Conservation (phyloP, 2,888 invertebrate genomes). For the Cenopis cana region DNA sequence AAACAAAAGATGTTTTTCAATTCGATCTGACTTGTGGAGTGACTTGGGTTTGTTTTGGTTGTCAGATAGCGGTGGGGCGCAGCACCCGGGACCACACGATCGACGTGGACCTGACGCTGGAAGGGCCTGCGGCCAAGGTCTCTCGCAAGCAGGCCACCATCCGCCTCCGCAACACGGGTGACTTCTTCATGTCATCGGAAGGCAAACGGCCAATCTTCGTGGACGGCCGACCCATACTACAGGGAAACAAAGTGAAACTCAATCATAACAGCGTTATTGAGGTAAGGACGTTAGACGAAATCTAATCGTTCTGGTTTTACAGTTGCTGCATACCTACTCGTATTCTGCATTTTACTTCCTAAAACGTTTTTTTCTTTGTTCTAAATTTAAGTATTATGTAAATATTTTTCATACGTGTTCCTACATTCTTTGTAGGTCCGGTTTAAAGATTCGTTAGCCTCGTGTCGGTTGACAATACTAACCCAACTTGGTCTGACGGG, state of each 20-base stretch:
- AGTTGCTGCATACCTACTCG: too few species aligned
- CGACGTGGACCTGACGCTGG: constrained; percentile 96
- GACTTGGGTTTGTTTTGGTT: constrained; percentile 4
- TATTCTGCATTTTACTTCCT: too few species aligned
- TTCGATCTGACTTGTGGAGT: not conserved
- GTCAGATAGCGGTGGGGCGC: constrained; percentile 95
- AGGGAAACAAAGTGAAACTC: constrained; percentile 95
- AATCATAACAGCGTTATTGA: constrained; percentile 98
- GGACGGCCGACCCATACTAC: constrained; percentile 95
- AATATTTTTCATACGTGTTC: too few species aligned
- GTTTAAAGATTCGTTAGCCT: too few species aligned
- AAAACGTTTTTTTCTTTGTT: too few species aligned
- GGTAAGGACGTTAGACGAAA: constrained; percentile 74
- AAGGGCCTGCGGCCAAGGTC: constrained; percentile 97
- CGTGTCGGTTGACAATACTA: too few species aligned
- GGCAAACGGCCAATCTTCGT: constrained; percentile 97
- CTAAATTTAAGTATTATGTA: too few species aligned
- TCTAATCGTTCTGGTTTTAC: not conserved
- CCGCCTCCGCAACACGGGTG: constrained; percentile 94
- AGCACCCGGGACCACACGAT: constrained; percentile 94
- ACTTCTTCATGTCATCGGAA: constrained; percentile 97
- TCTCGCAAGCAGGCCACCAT: constrained; percentile 97
- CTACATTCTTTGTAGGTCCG: too few species aligned
- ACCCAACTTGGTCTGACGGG: too few species aligned
- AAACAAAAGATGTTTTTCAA: not conserved